These are phyloP conservation scores for Gorilla gorilla DNA, from an alignment of 2,113 vertebrate genomes.

Conservation along the genomic window DNA sequence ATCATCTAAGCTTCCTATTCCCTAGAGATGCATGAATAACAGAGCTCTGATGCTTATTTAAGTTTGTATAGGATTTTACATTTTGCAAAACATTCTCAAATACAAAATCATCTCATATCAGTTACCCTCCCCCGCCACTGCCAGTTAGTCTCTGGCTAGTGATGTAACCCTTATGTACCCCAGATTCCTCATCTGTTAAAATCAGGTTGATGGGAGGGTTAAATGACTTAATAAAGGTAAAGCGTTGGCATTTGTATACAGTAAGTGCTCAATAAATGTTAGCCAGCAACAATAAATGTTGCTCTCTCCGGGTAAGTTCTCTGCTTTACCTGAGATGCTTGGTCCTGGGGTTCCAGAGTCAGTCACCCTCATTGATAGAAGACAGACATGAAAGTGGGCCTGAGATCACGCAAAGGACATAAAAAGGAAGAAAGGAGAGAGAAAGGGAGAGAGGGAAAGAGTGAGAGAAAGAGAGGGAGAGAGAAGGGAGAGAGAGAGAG, in stretches of 20 bases:
- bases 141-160: neutral
- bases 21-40: neutral
- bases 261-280: fast-evolving
- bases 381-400: neutral
- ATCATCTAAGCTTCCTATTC: neutral
- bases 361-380: neutral
- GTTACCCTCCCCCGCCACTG: neutral
- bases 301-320: too few species aligned
- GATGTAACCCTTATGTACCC: fast-evolving
- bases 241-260: too few species aligned
- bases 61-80: neutral
- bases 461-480: neutral
- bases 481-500: neutral
- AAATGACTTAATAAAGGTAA: neutral
- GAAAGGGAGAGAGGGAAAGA: too few species aligned
- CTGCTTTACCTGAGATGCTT: neutral
- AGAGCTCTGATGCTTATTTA: neutral
- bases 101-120: neutral
- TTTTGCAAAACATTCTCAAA: neutral
- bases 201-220: neutral
- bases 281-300: neutral
- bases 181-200: neutral
- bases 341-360: neutral
- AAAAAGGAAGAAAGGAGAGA: neutral
- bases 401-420: fast-evolving